A percentile compares a stretch with the other conserved stretches of the same genome.
Conservation (phyloP, 2,113 vertebrate genomes). For the Passer domesticus region DNA sequence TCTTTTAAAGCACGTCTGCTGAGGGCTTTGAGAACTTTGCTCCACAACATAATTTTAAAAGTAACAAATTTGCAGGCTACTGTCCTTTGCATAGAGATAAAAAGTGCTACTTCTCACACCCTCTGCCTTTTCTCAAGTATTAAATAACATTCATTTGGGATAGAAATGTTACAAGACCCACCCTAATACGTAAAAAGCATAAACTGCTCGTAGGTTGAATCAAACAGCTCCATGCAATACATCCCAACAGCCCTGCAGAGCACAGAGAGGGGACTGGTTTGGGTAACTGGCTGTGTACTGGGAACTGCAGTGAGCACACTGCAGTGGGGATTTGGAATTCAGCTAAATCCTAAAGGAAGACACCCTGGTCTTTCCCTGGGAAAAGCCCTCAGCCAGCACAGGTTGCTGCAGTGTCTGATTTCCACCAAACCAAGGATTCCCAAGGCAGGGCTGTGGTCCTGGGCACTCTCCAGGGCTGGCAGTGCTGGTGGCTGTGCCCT, state of each 20-base stretch:
- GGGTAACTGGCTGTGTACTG: not conserved
- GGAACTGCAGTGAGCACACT: not conserved
- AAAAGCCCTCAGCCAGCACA: not conserved
- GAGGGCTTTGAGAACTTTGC: not conserved
- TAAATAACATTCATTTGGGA: not conserved
- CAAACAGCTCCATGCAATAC: not conserved
- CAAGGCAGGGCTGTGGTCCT: not conserved
- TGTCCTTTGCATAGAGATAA: not conserved
- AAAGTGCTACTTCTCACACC: not conserved
- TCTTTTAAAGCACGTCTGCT: not conserved
- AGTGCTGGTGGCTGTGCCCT: not conserved
- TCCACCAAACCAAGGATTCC: not conserved
- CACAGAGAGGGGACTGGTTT: not conserved
- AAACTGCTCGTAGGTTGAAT: accelerated
- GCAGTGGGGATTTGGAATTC: not conserved
- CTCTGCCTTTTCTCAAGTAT: not conserved
- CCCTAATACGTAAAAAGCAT: not conserved
- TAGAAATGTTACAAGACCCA: not conserved
- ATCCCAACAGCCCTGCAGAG: not conserved
- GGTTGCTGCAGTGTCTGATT: not conserved
- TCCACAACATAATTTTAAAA: not conserved
- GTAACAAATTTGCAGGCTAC: not conserved
- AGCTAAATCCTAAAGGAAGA: not conserved
- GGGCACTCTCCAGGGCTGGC: not conserved
- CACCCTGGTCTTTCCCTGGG: not conserved